Evolutionary conservation across 2,113 vertebrate species (phyloP), one percentile per base, ranked within the genome.

Genomic region (Ameiurus melas): DNA sequence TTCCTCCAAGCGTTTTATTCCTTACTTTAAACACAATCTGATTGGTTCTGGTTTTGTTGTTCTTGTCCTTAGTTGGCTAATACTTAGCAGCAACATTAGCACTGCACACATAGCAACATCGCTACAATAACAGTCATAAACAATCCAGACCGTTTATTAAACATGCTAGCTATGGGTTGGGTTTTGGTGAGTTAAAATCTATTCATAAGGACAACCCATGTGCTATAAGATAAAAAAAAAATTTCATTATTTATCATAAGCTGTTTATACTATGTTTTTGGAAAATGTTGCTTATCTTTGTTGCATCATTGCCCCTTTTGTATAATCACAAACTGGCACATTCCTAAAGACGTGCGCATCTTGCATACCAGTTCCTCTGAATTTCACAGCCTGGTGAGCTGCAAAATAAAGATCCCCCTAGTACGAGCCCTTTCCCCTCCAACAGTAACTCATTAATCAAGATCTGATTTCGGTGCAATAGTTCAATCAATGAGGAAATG

Each of bases 391-490:
- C 83, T 88, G 83, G 51, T n/a, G 86, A 58, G 83, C 79, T 83
- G 64, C 79, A 88, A 90, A 89, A 91, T 90, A 90, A 90, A 91
- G 88, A 89, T 89, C 84, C 77, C 85, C 71, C 71, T 43, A 87
- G 68, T 80, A 88, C 68, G 3, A 88, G 89, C 83, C 53, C 77
- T 73, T 47, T 90, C 85, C 81, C 80, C 62, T 85, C 47, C 90
- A 87, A 89, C 83, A 43, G 3, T 47, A 43, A 53, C 51, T 87
- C 83, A 81, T 92, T 92, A 88, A 92, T 93, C 87, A 84, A 73
- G 87, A 87, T 91, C 86, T 87, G 81, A 90, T 92, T 91, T 92
- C 87, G 83, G 90, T 80, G 87, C 86, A 87, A 92, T 93, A 70
- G 89, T 83, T 87, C 89, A 91, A 89, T 89, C 91, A 89, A 90